Evolutionary conservation across 2,888 invertebrate species (phyloP).

Genomic region (Melikaiella ostensackeni): DNA sequence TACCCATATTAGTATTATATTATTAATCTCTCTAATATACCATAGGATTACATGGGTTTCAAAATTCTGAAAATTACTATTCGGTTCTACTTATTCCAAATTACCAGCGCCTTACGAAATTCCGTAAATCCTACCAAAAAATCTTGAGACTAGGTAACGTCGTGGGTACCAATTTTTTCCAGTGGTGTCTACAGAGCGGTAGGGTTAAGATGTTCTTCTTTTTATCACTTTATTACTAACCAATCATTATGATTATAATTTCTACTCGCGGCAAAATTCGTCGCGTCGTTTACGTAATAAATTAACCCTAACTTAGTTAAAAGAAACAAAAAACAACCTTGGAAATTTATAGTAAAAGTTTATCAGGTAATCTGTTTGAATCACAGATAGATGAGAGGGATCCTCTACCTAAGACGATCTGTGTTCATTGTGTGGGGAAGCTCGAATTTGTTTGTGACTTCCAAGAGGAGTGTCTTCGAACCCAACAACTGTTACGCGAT

Average conservation of each 20-base stretch:
- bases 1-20: no score
- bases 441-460: conserved; percentile 77
- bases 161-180: conserved; percentile 45
- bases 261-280: background rate
- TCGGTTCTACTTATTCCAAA: no score
- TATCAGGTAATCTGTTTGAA: conserved; percentile 67
- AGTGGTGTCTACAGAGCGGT: conserved; percentile 60
- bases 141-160: background rate
- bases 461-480: conserved; percentile 76
- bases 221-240: background rate
- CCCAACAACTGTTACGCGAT: conserved; percentile 74
- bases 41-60: no score
- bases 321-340: background rate
- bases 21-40: no score
- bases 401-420: conserved; percentile 76
- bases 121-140: background rate
- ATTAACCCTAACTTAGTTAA: background rate
- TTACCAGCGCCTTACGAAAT: background rate
- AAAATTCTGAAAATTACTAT: no score
- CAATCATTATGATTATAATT: background rate
- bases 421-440: conserved; percentile 76
- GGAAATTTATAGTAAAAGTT: conserved; percentile 1
- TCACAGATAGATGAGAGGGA: conserved; percentile 76
- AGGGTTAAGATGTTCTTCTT: conserved; percentile 49
- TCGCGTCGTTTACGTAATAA: background rate